Evolutionary conservation across 2,888 invertebrate species (phyloP).

Genomic region (Helleia helle): DNA sequence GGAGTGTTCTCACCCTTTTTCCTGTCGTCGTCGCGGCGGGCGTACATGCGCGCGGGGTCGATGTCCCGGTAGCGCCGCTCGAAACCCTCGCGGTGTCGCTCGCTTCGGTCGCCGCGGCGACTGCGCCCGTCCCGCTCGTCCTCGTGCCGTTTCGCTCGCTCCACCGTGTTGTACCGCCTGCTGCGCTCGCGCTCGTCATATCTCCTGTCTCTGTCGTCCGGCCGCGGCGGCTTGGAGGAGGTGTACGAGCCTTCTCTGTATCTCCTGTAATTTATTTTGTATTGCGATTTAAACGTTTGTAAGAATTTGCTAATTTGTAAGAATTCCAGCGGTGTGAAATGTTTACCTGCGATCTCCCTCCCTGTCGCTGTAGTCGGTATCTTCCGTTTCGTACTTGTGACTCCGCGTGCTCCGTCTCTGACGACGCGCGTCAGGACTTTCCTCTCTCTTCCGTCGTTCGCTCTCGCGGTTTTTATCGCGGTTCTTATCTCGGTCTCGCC

Average conservation of each 20-base stretch:
- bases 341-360: constrained; percentile 69
- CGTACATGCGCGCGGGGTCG: constrained; percentile 49
- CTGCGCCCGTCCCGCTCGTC: constrained; percentile 32
- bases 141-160: constrained; percentile 29
- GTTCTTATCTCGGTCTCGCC: constrained; percentile 28
- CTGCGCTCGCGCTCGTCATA: constrained; percentile 31
- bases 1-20: constrained; percentile 49
- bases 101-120: constrained; percentile 32
- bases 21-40: constrained; percentile 41
- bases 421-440: constrained; percentile 44
- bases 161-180: constrained; percentile 8
- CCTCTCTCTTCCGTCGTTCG: constrained; percentile 38
- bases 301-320: no score
- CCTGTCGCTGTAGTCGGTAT: constrained; percentile 79
- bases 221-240: constrained; percentile 55
- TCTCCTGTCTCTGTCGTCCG: constrained; percentile 49
- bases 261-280: no score
- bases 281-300: no score
- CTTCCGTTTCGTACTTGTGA: constrained; percentile 77
- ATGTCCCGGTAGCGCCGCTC: constrained; percentile 49
- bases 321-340: no score
- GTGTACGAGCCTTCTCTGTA: constrained; percentile 67
- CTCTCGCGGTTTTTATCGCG: constrained; percentile 17
- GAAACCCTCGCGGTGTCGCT: no score
- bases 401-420: constrained; percentile 49